Base-by-base conservation (phyloP, 2,888 invertebrate species). In the Hypercompe scribonia region DNA sequence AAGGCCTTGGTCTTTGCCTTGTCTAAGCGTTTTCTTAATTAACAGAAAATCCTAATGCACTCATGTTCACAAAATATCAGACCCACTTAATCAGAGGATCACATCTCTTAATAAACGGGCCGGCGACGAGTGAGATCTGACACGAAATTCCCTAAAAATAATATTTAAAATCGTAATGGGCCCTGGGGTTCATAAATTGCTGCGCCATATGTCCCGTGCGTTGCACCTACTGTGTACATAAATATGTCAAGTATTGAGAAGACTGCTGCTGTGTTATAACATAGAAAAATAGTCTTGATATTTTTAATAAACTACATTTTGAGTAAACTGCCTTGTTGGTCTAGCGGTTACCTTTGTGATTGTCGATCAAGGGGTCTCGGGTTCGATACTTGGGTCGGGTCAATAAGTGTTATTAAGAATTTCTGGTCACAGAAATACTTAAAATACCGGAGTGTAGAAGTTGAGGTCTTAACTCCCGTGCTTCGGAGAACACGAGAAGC, bases 161-260 rank as follows among this genome's bases (percentile, higher is more conserved):
- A 95, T 95, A 95, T 95, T 95, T 95, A 95, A 95, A 95, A 95
- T 95, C 95, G 95, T 95, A 95, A 95, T 95, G 95, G 95, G 94
- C 86, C 91, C 89, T 90, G 90, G 91, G 90, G 89, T 94, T 95
- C 95, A 95, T 95, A 95, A 95, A 95, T 95, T 95, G 94, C 92
- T 92, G 86, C 93, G 92, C 95, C 95, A 95, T 95, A 94, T 95
- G 95, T 95, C 93, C 91, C 90, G 92, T 88, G 90, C 89, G 92
- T 90, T 93, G 93, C 95, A 95, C 94, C 94, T 94, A 93, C 95
- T 92, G 92, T 94, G 90, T 93, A 95, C 95, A 95, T 95, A 95
- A 95, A 95, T 95, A 95, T 95, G 95, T 95, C 95, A 94, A 94
- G 91, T 93, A 92, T 95, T 94, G 92, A 93, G 93, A 91, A 90